These are phyloP conservation scores for Pomatostomus ruficeps DNA, from an alignment of 2,113 vertebrate species.

Conservation along the genomic window DNA sequence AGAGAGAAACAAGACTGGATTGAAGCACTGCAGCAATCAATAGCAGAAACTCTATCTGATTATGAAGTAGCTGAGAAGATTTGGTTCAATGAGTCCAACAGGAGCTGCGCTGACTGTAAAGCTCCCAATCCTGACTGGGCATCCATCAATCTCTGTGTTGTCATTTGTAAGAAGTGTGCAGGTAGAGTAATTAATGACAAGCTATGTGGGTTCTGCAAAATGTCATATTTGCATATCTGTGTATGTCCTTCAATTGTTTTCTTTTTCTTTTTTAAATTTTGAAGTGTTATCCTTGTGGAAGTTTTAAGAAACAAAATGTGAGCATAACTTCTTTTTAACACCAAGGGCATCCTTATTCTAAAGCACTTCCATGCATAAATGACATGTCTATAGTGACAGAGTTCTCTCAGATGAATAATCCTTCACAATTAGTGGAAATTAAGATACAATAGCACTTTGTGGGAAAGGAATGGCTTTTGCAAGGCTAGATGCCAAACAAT, in stretches of 20 bases:
- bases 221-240: constrained; percentile 4
- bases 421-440: not conserved
- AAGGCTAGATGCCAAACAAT: not conserved
- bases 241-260: not conserved
- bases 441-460: not conserved
- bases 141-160: constrained; percentile 94
- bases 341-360: not conserved
- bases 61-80: constrained; percentile 99
- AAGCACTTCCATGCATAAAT: not conserved
- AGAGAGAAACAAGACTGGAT: constrained; percentile 93
- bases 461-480: not conserved
- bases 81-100: constrained; percentile 96
- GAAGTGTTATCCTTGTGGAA: not conserved
- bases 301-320: not conserved
- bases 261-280: not conserved
- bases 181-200: constrained; percentile 76
- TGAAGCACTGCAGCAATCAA: constrained; percentile 92
- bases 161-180: constrained; percentile 97
- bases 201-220: not conserved
- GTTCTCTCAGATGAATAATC: not conserved
- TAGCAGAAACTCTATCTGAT: constrained; percentile 94
- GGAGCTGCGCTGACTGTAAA: constrained; percentile 90
- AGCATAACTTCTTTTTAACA: not conserved
- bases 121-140: constrained; percentile 90
- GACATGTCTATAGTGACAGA: not conserved